These are phyloP conservation scores for Plumapathes pennacea DNA, from an alignment of 92 coral and sea anemone species.

Conservation along the genomic window DNA sequence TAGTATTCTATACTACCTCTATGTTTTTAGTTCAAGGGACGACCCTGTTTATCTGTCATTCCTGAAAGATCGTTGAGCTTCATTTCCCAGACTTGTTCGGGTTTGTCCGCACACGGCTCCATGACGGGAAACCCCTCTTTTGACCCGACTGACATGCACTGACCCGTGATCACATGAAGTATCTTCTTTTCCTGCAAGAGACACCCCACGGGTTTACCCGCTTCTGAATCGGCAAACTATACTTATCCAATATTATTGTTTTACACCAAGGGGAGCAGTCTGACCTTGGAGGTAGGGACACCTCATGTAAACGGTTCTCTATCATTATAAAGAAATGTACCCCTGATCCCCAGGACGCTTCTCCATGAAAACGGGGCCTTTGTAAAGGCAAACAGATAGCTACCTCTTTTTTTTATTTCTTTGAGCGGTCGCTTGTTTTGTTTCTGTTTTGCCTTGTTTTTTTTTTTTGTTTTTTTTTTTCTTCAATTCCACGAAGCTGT, in stretches of 20 bases:
- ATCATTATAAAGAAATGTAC: too few relatives aligned
- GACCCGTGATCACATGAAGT: constrained; percentile 64
- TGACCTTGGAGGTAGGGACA: too few relatives aligned
- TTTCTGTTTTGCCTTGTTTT: neutral
- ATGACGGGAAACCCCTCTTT: constrained; percentile 73
- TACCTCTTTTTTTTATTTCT: too few relatives aligned
- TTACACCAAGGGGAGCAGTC: neutral
- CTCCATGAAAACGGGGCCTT: too few relatives aligned
- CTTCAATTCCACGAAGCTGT: too few relatives aligned
- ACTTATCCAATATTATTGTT: neutral
- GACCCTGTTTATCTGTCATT: constrained; percentile 24
- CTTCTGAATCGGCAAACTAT: neutral
- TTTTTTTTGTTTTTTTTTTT: neutral
- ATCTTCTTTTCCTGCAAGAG: constrained; percentile 73
- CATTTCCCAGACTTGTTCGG: constrained; percentile 92
- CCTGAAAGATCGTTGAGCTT: constrained; percentile 59
- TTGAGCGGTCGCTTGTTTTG: too few relatives aligned
- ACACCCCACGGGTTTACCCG: neutral
- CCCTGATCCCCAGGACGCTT: too few relatives aligned
- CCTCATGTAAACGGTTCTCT: too few relatives aligned
- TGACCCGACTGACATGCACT: constrained; percentile 81
- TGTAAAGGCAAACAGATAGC: too few relatives aligned
- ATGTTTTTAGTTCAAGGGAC: too few relatives aligned
- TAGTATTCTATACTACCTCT: too few relatives aligned
- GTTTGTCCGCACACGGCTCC: constrained; percentile 71